Base-by-base conservation (phyloP, 2,113 vertebrate genomes). In the Pungitius pungitius region DNA sequence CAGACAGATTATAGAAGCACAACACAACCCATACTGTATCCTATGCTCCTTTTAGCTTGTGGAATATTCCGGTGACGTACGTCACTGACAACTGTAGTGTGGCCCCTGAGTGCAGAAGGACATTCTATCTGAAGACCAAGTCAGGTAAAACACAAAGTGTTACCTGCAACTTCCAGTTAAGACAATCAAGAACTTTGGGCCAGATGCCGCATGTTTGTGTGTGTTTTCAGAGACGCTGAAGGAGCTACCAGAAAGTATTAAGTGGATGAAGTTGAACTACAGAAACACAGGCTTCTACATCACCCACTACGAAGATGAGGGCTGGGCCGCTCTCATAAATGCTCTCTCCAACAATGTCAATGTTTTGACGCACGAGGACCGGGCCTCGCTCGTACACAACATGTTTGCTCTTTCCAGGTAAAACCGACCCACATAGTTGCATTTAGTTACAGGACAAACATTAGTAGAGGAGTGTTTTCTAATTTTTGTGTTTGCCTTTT, bases 261-360 rank as follows among this genome's bases (percentile, higher is more conserved):
- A 93, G 67, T 99, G 97, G 97, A 74, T 99, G 81, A 99, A 99
- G 90, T 89, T 99, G 84, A 99, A 99, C 57, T 90, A 94, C 72
- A 90, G 88, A 64, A 96, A 95, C 91, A 94, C 92, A 0, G 97
- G 97, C 18, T 99, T 97, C 91, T 99, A 98, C 73, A 84, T 98
- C 20, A 96, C 99, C 9, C 83, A 98, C 77, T 98, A 99, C 45
- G 92, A 86, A 58, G 77, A 92, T 0, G 83, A 92, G 1, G 94
- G 94, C 71, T 98, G 96, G 96, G 62, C 61, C 8, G 91, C 78
- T 0, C 89, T 99, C 3, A 93, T 84, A 72, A 51, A 84, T 0
- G 94, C 95, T 30, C 45, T 99, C 83, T 90, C 88, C 56, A 81
- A n/a, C 30, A 87, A 95, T 14, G 88, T 93, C 60, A 83, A 74